Evolutionary conservation across 2,113 vertebrate genomes (phyloP).

Genomic region (Meriones unguiculatus): DNA sequence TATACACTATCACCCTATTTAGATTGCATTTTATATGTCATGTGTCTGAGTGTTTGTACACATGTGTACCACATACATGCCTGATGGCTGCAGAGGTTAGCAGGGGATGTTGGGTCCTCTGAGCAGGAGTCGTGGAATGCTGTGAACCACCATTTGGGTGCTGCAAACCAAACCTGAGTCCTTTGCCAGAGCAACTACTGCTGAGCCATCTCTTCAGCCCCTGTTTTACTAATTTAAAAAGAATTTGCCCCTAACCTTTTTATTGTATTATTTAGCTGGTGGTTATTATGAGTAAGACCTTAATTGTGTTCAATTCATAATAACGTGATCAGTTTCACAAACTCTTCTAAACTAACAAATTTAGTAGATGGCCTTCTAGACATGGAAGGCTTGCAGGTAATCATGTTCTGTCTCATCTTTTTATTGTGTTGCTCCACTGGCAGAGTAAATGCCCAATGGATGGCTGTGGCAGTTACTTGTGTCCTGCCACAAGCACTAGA

Average conservation of each 20-base stretch:
- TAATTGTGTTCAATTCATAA: constrained; percentile 5
- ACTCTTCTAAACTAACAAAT: constrained; percentile 3
- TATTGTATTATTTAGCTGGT: background rate
- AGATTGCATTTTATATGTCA: background rate
- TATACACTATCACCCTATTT: background rate
- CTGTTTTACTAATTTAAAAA: background rate
- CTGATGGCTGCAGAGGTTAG: background rate
- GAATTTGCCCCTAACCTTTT: constrained; percentile 9
- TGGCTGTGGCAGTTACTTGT: background rate
- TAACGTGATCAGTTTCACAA: background rate
- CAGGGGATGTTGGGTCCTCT: background rate
- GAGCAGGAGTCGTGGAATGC: background rate
- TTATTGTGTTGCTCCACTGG: background rate
- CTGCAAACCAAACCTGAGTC: background rate
- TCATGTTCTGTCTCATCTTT: background rate
- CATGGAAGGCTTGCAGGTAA: background rate
- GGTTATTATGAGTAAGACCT: background rate
- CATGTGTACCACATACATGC: background rate
- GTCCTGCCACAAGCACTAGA: background rate
- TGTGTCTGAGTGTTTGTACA: background rate
- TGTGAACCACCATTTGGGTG: background rate
- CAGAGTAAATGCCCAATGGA: background rate
- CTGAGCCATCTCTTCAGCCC: background rate
- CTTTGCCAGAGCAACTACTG: background rate
- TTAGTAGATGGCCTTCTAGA: constrained; percentile 34